phyloP scores from a whole-genome alignment of 2,113 vertebrate genomes.

The Tapirus terrestris region DNA sequence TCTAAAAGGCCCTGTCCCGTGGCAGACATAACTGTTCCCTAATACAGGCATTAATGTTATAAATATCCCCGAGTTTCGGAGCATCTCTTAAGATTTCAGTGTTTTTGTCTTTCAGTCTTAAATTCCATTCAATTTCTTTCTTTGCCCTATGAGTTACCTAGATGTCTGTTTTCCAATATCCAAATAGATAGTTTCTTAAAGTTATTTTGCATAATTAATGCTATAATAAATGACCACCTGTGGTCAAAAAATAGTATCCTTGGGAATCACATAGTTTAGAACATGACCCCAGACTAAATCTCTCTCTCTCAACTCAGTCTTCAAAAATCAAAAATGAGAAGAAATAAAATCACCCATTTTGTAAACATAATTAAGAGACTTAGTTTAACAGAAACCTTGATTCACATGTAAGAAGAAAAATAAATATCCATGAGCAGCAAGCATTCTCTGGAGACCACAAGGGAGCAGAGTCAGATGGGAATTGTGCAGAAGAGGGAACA shows the following conservation, averaged over 20 bases:
- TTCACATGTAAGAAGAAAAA: background rate
- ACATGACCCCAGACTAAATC: background rate
- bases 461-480: background rate
- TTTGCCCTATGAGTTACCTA: background rate
- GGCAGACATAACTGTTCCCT: background rate
- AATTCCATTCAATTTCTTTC: background rate
- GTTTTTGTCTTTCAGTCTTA: slow-evolving; percentile 4
- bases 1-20: background rate
- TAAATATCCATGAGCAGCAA: background rate
- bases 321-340: background rate
- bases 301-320: background rate
- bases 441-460: background rate
- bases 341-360: background rate
- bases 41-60: background rate
- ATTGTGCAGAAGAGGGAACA: background rate
- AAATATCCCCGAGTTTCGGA: background rate
- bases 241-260: background rate
- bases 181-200: background rate
- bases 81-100: background rate
- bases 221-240: background rate
- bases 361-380: background rate
- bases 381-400: background rate
- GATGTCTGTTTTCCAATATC: background rate
- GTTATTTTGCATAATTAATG: background rate
- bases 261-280: background rate